Base-by-base conservation (phyloP, 2,113 vertebrate species). In the Pomatostomus ruficeps region DNA sequence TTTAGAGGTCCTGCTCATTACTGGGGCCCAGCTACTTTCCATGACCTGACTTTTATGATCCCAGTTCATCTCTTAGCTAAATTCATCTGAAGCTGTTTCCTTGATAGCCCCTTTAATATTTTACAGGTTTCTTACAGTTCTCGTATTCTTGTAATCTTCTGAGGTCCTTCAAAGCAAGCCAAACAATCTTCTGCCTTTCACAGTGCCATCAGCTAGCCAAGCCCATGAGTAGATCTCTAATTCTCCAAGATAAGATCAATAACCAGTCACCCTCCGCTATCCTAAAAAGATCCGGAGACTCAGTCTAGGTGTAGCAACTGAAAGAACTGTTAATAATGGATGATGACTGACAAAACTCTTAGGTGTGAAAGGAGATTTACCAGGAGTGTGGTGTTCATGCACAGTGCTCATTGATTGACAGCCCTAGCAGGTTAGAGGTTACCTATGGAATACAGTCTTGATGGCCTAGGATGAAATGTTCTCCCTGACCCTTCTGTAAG, bases 401-500 rank as follows among this genome's bases (percentile, higher is more conserved):
- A 72, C 16, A 35, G 61, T 49, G 66, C 81, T 91, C 19, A 6
- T 6, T 97, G 96, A 97, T 93, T 97, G 96, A 97, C 97, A 96
- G 95, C 51, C 51, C 73, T 52, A 33, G 8, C 8, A 61, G 92
- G 87, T 63, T 86, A 95, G 83, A 94, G 96, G 97, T 96, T 93
- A 96, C 57, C 55, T 79, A 76, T 59, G 92, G 74, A 91, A 91
- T 96, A 86, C 74, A 95, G 86, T 74, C 94, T 83, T 74, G 76
- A 82, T 94, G 92, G 93, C 88, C 94, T 96, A 85, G 92, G 95
- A 90, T 91, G 83, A 84, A 91, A 92, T 95, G 79, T 91, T 96
- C 81, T 72, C 85, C 65, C 82, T 96, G 96, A 97, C 96, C 95
- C 87, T 92, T 84, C 88, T 93, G 79, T 93, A 77, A 90, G 72